Base-by-base conservation (phyloP, 2,113 vertebrate species). In the Varanus komodoensis region DNA sequence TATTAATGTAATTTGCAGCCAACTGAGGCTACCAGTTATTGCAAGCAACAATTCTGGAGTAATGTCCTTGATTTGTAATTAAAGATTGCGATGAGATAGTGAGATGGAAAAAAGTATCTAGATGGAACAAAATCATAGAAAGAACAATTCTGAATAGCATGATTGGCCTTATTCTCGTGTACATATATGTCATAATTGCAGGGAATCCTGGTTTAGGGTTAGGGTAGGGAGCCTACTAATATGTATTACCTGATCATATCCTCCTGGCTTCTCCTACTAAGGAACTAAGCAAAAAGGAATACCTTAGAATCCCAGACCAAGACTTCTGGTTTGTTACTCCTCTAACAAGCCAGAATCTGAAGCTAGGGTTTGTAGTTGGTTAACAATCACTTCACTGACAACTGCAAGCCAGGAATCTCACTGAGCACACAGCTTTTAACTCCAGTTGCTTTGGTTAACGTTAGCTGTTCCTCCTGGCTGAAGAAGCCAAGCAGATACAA, bases 131-230 rank as follows among this genome's bases (percentile, higher is more conserved):
- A 29, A 86, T 93, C 90, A 64, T 0, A 91, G 87, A 92, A 73
- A 93, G 73, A 85, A 87, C n/a, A 52, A 83, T 77, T 71, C 93
- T 92, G 77, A 92, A 94, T 87, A 89, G 87, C 81, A 91, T 95
- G 93, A 91, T 73, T 94, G 19, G 23, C 27, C 7, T 3, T 8
- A 14, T 81, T 81, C 50, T 7, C 7, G 57, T 32, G 50, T 54
- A 50, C 50, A 4, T 61, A 61, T 8, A 80, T 32, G 29, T 15
- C 27, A 32, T 8, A 81, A 81, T 48, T 78, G 23, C 23, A 79
- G 77, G 48, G 38, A 25, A 44, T 25, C 21, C 8, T 48, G 21
- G 8, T 23, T 25, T 78, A 23, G 23, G 25, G 21, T 48, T 48
- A 38, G 38, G 38, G 27, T 11, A 11, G 27, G 77, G 7, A 50